phyloP scores from a whole-genome alignment of 1,140 invertebrate species.

The Neotoxoptera formosana region DNA sequence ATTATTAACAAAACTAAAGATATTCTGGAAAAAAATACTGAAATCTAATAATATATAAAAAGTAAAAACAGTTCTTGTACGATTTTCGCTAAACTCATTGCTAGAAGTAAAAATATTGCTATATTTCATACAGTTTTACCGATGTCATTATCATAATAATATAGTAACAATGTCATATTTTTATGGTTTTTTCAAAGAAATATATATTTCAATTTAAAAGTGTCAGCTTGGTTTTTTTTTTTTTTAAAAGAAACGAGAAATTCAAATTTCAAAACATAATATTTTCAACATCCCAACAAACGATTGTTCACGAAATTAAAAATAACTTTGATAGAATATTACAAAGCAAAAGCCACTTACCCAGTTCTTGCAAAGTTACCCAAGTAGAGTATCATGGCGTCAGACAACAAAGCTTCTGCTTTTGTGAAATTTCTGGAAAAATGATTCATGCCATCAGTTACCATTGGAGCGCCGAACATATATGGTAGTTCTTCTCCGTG shows the following conservation, averaged over 20 bases:
- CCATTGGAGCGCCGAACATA: slow-evolving; percentile 82
- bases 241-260: background rate
- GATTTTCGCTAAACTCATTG: background rate
- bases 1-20: background rate
- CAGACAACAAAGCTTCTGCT: slow-evolving; percentile 80
- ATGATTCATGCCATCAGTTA: slow-evolving; percentile 74
- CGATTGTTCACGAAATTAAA: background rate
- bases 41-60: background rate
- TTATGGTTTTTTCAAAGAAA: background rate
- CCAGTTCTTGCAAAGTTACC: slow-evolving; percentile 92
- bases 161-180: background rate
- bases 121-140: background rate
- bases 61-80: background rate
- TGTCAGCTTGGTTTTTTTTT: slow-evolving; percentile 3
- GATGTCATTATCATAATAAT: background rate
- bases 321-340: background rate
- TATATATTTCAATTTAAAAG: background rate
- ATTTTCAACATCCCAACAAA: background rate
- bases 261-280: background rate
- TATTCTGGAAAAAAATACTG: background rate
- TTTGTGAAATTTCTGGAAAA: slow-evolving; percentile 84
- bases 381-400: slow-evolving; percentile 86
- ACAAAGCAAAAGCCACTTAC: slow-evolving; percentile 70
- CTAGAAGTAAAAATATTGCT: background rate
- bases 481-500: slow-evolving; percentile 92